These are phyloP conservation scores for Acinonyx jubatus DNA, from an alignment of 2,113 vertebrate species.

Conservation along the genomic window DNA sequence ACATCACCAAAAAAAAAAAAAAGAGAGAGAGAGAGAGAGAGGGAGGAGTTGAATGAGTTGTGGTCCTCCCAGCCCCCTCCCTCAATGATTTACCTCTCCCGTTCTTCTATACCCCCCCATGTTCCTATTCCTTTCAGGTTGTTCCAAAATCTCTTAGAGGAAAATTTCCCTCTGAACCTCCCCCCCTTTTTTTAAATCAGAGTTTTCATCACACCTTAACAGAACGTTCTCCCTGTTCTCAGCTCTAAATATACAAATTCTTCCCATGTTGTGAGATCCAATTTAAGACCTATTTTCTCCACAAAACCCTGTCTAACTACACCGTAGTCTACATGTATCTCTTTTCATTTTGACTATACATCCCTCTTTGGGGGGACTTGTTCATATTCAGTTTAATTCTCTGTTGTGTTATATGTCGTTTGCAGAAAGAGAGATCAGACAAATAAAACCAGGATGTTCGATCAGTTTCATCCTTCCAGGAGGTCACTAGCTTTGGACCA, in stretches of 20 bases:
- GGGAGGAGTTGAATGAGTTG: not conserved
- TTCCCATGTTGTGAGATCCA: not conserved
- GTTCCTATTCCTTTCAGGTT: not conserved
- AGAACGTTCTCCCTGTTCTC: not conserved
- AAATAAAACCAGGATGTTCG: not conserved
- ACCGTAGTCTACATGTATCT: not conserved
- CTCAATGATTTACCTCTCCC: not conserved
- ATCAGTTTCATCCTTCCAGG: not conserved
- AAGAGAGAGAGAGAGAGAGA: not conserved
- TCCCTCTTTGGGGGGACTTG: not conserved
- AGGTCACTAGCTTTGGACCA: not conserved
- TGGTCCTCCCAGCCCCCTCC: not conserved
- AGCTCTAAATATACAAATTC: not conserved
- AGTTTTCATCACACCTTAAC: not conserved
- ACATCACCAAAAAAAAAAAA: not conserved
- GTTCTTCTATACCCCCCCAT: fast-evolving
- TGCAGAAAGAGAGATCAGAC: not conserved
- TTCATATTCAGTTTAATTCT: not conserved
- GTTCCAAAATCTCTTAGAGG: not conserved
- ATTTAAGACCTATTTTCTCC: not conserved
- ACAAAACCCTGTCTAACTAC: not conserved
- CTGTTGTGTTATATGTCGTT: not conserved
- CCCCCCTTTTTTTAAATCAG: not conserved
- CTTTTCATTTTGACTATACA: not conserved
- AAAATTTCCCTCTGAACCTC: not conserved